Evolutionary conservation across 2,797 vertebrate species (phyloP).

Genomic region (Labeo calbasu): DNA sequence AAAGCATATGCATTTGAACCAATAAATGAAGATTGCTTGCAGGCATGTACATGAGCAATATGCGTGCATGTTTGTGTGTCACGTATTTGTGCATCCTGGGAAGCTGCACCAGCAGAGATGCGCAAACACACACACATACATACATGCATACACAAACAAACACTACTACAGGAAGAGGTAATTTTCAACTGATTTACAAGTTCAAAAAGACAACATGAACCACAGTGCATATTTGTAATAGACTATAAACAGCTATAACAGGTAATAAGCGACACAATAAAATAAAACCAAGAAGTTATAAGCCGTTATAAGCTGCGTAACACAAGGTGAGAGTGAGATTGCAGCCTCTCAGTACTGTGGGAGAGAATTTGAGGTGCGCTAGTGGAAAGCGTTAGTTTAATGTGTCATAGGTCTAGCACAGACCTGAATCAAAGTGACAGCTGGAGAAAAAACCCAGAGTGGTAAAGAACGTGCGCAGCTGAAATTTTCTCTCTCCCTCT

Average conservation of each 20-base stretch:
- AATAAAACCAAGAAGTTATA: not conserved
- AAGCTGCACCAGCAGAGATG: constrained; percentile 42
- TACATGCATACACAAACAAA: constrained; percentile 17
- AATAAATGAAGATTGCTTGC: constrained; percentile 21
- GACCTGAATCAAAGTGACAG: constrained; percentile 56
- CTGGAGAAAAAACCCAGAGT: constrained; percentile 33
- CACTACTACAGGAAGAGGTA: constrained; percentile 25
- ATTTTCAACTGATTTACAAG: constrained; percentile 19
- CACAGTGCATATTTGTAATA: constrained; percentile 6
- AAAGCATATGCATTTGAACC: constrained; percentile 18
- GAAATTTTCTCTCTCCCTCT: constrained; percentile 46
- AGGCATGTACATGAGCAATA: constrained; percentile 35
- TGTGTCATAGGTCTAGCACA: constrained; percentile 53
- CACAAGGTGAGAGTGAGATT: not conserved
- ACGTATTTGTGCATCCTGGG: constrained; percentile 34
- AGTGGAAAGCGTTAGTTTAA: constrained; percentile 56
- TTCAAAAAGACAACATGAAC: constrained; percentile 31
- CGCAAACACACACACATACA: not conserved
- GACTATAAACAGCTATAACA: constrained; percentile 1
- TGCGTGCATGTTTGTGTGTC: constrained; percentile 40
- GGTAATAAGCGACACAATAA: constrained; percentile 23
- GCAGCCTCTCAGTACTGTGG: constrained; percentile 23
- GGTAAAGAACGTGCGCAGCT: constrained; percentile 54
- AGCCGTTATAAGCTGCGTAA: constrained; percentile 14
- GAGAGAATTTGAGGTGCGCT: constrained; percentile 21